Conservation (phyloP, 2,797 vertebrate genomes). For the Neoniphon sammara region DNA sequence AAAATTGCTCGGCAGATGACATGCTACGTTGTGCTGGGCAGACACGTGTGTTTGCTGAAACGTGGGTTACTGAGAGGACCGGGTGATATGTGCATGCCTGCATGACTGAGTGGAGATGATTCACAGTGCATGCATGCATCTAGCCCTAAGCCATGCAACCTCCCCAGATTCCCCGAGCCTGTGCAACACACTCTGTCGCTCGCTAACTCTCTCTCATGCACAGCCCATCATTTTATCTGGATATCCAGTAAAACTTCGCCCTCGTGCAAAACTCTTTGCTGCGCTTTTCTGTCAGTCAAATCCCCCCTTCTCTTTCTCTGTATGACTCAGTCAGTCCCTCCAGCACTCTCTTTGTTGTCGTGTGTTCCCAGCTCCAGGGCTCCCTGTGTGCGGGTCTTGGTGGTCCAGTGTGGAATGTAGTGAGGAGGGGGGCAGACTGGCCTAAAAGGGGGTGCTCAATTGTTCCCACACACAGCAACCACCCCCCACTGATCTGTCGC, state of each 20-base stretch:
- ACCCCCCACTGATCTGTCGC: slow-evolving; percentile 87
- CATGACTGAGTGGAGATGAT: slow-evolving; percentile 49
- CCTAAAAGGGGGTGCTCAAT: slow-evolving; percentile 84
- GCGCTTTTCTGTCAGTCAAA: slow-evolving; percentile 73
- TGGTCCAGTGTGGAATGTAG: slow-evolving; percentile 92
- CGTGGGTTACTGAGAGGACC: slow-evolving; percentile 21
- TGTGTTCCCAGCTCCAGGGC: slow-evolving; percentile 75
- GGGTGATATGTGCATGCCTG: slow-evolving; percentile 41
- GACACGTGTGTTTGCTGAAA: slow-evolving; percentile 16
- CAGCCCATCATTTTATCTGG: slow-evolving; percentile 38
- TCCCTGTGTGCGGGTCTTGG: slow-evolving; percentile 85
- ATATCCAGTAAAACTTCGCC: slow-evolving; percentile 56
- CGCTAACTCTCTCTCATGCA: slow-evolving; percentile 20
- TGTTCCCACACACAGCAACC: slow-evolving; percentile 91
- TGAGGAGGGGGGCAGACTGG: slow-evolving; percentile 67
- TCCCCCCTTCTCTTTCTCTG: slow-evolving; percentile 45
- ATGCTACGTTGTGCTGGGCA: slow-evolving; percentile 28
- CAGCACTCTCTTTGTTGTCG: slow-evolving; percentile 75
- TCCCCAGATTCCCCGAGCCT: slow-evolving; percentile 54
- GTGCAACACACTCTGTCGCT: slow-evolving; percentile 43
- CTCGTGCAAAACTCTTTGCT: slow-evolving; percentile 52
- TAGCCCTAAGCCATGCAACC: slow-evolving; percentile 35
- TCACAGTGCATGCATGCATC: slow-evolving; percentile 61
- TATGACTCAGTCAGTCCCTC: slow-evolving; percentile 57
- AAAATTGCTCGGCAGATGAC: slow-evolving; percentile 10